phyloP scores from a whole-genome alignment of 2,797 vertebrate species.

The Enteromius thamalakanensis region DNA sequence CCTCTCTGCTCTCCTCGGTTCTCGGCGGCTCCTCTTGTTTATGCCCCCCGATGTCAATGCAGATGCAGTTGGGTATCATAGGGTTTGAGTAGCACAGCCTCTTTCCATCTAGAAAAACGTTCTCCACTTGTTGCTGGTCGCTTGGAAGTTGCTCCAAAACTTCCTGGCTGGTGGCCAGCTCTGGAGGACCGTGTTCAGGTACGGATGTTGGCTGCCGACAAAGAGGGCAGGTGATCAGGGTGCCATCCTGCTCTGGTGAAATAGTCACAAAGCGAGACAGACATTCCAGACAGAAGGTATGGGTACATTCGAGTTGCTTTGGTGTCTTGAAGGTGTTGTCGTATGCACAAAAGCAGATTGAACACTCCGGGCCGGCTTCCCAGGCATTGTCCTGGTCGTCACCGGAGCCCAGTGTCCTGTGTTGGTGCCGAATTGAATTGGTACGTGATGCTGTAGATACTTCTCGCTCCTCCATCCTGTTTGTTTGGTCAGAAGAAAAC shows the following conservation, averaged over 20 bases:
- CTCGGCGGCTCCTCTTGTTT: slow-evolving; percentile 65
- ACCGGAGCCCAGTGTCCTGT: neutral
- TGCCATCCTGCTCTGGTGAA: slow-evolving; percentile 64
- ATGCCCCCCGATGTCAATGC: slow-evolving; percentile 79
- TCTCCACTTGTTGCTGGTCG: slow-evolving; percentile 74
- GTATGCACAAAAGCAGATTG: slow-evolving; percentile 84
- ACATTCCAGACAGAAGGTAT: slow-evolving; percentile 85
- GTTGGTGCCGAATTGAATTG: neutral
- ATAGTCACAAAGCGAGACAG: slow-evolving; percentile 78
- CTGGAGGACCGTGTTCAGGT: slow-evolving; percentile 75
- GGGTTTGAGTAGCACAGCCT: slow-evolving; percentile 77
- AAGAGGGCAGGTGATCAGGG: slow-evolving; percentile 81
- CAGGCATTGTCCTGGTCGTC: slow-evolving; percentile 64
- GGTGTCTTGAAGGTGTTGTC: slow-evolving; percentile 86
- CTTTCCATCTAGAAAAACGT: slow-evolving; percentile 82
- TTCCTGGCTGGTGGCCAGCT: slow-evolving; percentile 76
- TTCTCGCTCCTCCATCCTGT: slow-evolving; percentile 45
- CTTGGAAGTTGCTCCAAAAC: slow-evolving; percentile 78
- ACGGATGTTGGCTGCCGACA: slow-evolving; percentile 80
- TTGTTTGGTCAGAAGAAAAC: slow-evolving; percentile 10
- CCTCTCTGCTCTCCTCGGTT: slow-evolving; percentile 23
- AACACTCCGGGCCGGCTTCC: slow-evolving; percentile 77
- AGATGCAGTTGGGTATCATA: slow-evolving; percentile 64
- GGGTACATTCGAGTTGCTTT: slow-evolving; percentile 81
- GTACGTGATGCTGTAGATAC: slow-evolving; percentile 3